A percentile compares a stretch with the other conserved stretches of the same genome.
Conservation (phyloP, 2,797 vertebrate species). For the Perodicticus potto region DNA sequence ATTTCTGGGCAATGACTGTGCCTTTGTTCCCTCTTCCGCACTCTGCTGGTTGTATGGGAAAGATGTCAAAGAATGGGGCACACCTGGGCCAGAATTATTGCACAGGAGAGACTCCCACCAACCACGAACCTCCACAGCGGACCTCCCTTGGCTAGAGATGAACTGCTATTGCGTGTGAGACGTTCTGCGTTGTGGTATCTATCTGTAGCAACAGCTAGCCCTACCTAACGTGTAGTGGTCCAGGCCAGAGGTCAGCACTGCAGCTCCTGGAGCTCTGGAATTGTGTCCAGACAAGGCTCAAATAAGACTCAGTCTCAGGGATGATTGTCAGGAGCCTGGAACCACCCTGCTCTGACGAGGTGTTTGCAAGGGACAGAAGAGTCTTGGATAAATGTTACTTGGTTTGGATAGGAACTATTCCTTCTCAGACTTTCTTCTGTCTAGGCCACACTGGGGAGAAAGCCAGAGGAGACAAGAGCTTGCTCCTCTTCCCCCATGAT, state of each 20-base stretch:
- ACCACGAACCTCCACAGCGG: background rate
- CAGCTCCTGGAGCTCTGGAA: background rate
- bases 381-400: background rate
- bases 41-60: background rate
- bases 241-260: background rate
- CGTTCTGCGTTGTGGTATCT: background rate
- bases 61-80: background rate
- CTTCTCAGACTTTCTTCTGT: slow-evolving; percentile 35
- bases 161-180: background rate
- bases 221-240: background rate
- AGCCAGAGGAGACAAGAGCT: background rate
- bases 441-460: background rate
- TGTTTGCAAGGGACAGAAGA: background rate
- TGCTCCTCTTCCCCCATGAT: background rate
- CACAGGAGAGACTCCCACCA: background rate
- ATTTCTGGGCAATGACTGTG: background rate
- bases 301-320: background rate
- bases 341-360: background rate
- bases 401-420: background rate
- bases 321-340: background rate
- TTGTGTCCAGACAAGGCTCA: background rate
- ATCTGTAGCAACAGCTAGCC: background rate
- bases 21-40: background rate
- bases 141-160: background rate
- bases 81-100: background rate